Evolutionary conservation across 2,113 vertebrate species (phyloP), one percentile per base, ranked within the genome.

Genomic region (Nesogale talazaci): DNA sequence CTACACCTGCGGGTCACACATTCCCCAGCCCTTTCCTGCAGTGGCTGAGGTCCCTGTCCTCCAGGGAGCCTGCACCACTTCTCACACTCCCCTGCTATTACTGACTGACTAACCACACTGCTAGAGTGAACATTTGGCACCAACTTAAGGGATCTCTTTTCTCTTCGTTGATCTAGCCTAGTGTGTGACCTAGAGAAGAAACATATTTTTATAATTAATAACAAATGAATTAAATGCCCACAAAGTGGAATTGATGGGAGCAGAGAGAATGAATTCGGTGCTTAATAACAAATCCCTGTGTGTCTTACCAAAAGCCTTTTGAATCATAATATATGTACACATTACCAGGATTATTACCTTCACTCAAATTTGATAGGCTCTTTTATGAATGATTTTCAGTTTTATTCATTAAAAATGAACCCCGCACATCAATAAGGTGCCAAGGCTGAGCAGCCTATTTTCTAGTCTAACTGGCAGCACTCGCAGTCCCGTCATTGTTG

Each of bases 401-500:
- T 95, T 74, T 97, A 96, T 95, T 96, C 96, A 97, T 74, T 96
- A 19, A 0, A 72, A 56, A 34, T 52, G 38, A 10, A 63, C 40
- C 20, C 46, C 46, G 46, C 63, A 83, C 85, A 95, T 95, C 95
- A 97, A 79, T 97, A 98, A 98, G 97, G 46, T 95, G 91, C 77
- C 86, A 40, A 95, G 95, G 93, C 95, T 96, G 94, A 96, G 95
- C 96, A 98, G 95, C 94, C 94, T 96, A 92, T 98, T 93, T 97
- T 97, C 83, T 94, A 94, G 95, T 96, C 90, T 97, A 97, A 98
- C 97, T 96, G 97, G 93, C 96, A 98, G 97, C 97, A 97, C 97
- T 98, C 97, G 97, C 89, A 93, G 85, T 96, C 96, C 97, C 93
- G 98, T 98, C 95, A 97, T 96, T 98, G 98, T 96, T 97, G 96